Conservation (phyloP, 2,888 invertebrate species). For the Heliconius ethilla region DNA sequence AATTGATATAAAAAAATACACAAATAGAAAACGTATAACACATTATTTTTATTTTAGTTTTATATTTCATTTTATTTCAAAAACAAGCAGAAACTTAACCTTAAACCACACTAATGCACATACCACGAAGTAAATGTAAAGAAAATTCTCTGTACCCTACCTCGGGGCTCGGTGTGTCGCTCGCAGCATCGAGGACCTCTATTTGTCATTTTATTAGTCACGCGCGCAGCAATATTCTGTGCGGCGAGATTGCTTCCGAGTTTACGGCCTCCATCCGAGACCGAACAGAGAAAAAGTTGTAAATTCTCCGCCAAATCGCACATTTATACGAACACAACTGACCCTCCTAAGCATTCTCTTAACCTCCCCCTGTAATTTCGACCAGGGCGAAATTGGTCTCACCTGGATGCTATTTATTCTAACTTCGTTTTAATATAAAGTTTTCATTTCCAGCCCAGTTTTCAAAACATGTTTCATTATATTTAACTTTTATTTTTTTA, state of each 20-base stretch:
- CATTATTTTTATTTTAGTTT: too few relatives aligned
- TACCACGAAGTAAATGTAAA: constrained; percentile 5
- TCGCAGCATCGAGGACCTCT: constrained; percentile 57
- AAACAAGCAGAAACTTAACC: neutral
- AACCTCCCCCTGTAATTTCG: constrained; percentile 57
- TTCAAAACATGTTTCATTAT: constrained; percentile 4
- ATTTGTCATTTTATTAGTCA: constrained; percentile 80
- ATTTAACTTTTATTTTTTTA: constrained; percentile 2
- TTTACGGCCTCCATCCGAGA: constrained; percentile 72
- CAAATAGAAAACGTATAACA: too few relatives aligned
- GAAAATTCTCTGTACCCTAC: constrained; percentile 52
- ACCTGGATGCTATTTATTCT: constrained; percentile 52
- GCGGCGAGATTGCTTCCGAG: constrained; percentile 73
- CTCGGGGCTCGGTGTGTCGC: constrained; percentile 57
- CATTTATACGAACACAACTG: constrained; percentile 75
- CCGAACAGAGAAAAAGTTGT: constrained; percentile 73
- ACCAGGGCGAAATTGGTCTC: constrained; percentile 61
- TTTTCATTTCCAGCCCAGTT: constrained; percentile 10
- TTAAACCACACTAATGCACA: neutral
- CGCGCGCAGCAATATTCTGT: constrained; percentile 72
- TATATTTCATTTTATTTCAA: neutral
- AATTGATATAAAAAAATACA: too few relatives aligned
- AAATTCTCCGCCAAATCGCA: constrained; percentile 77
- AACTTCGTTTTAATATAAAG: constrained; percentile 27
- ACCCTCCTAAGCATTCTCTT: constrained; percentile 63